Evolutionary conservation across 1,140 invertebrate genomes (phyloP).

Genomic region (Dinoponera quadriceps): DNA sequence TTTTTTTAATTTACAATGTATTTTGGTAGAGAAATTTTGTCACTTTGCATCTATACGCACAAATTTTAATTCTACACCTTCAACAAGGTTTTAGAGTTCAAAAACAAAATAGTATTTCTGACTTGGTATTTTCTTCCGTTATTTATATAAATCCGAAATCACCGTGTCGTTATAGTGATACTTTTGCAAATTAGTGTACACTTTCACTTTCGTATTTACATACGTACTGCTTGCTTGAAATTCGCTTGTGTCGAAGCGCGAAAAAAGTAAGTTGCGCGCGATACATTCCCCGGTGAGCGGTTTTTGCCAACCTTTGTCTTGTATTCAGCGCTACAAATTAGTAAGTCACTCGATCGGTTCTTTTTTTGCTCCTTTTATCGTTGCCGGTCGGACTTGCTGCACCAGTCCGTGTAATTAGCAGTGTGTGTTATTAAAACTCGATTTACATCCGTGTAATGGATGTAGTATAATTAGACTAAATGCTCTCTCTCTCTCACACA

Average conservation of each 20-base stretch:
- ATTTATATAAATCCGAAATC: background rate
- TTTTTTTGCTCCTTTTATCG: background rate
- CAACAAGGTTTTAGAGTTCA: no score
- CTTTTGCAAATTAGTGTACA: background rate
- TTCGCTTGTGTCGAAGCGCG: background rate
- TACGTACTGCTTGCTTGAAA: background rate
- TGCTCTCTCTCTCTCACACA: background rate
- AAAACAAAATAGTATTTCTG: no score
- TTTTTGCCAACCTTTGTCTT: background rate
- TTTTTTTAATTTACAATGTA: no score
- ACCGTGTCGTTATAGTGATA: background rate
- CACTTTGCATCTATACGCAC: no score
- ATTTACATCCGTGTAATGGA: slow-evolving; percentile 69
- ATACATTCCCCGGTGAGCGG: slow-evolving; percentile 28
- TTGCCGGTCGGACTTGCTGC: slow-evolving; percentile 8
- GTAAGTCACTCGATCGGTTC: slow-evolving; percentile 19
- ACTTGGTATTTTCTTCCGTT: no score
- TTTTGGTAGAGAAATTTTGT: no score
- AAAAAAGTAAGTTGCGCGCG: slow-evolving; percentile 1
- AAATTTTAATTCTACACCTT: no score
- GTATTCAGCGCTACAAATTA: background rate
- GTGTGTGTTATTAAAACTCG: slow-evolving; percentile 62
- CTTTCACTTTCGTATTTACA: background rate
- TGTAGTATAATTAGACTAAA: slow-evolving; percentile 33
- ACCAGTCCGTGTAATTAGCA: slow-evolving; percentile 60